A percentile compares a stretch with the other conserved stretches of the same genome.
phyloP scores from a whole-genome alignment of 2,888 invertebrate species.

The Unio delphinus region DNA sequence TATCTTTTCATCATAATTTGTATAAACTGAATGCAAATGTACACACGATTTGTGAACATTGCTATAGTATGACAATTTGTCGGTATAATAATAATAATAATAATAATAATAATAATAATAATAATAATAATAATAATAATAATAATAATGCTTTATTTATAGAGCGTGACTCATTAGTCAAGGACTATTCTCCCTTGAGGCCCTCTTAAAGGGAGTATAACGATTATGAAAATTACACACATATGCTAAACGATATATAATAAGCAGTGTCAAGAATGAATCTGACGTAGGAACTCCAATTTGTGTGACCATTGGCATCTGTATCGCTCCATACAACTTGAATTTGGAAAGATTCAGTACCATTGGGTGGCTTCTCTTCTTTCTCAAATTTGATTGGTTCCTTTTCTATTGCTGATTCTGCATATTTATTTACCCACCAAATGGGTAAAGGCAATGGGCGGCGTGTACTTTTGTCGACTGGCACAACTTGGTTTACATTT shows the following conservation, averaged over 20 bases:
- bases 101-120: too few relatives aligned
- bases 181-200: too few relatives aligned
- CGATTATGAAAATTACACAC: too few relatives aligned
- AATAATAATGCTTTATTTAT: too few relatives aligned
- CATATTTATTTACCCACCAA: slow-evolving; percentile 62
- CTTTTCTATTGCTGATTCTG: slow-evolving; percentile 23
- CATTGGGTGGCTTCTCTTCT: slow-evolving; percentile 35
- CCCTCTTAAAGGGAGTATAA: too few relatives aligned
- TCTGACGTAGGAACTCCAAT: slow-evolving; percentile 49
- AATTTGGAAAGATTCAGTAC: slow-evolving; percentile 20
- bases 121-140: too few relatives aligned
- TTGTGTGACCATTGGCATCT: slow-evolving; percentile 52
- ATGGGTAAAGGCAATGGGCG: slow-evolving; percentile 55
- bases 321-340: slow-evolving; percentile 50
- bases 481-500: slow-evolving; percentile 56
- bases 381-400: slow-evolving; percentile 42
- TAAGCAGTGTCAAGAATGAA: slow-evolving; percentile 48
- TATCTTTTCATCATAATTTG: too few relatives aligned
- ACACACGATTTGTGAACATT: too few relatives aligned
- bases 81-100: too few relatives aligned
- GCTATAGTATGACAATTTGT: too few relatives aligned
- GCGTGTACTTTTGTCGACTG: slow-evolving; percentile 53
- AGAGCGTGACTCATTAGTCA: too few relatives aligned
- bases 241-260: slow-evolving; percentile 4
- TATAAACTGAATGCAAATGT: too few relatives aligned